These are phyloP conservation scores for Microctonus brassicae DNA, from an alignment of 2,888 invertebrate genomes.

Conservation along the genomic window DNA sequence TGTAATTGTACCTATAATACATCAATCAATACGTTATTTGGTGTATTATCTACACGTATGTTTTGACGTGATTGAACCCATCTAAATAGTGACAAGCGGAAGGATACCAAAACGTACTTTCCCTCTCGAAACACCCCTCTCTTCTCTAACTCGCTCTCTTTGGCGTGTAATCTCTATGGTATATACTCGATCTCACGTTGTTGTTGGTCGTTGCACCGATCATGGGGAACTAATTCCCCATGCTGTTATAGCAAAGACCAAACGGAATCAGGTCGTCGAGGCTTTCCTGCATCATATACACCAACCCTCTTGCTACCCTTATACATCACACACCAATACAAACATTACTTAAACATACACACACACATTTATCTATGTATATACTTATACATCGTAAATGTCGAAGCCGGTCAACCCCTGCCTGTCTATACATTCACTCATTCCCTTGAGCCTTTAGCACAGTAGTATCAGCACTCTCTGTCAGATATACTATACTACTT, in stretches of 20 bases:
- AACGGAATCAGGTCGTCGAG: constrained; percentile 35
- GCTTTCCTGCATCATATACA: constrained; percentile 15
- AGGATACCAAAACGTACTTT: background rate
- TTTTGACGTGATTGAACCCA: constrained; percentile 4
- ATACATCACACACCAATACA: constrained; percentile 8
- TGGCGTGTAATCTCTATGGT: constrained; percentile 31
- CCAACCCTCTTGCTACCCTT: constrained; percentile 19
- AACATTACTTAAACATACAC: background rate
- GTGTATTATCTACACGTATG: background rate
- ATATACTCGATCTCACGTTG: constrained; percentile 30
- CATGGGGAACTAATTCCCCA: constrained; percentile 35
- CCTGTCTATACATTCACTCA: constrained; percentile 9
- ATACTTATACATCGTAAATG: constrained; percentile 23
- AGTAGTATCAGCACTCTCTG: constrained; percentile 14
- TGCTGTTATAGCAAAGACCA: constrained; percentile 32
- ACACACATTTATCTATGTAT: background rate
- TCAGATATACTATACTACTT: constrained; percentile 13
- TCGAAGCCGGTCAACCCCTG: constrained; percentile 33
- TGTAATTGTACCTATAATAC: too few species aligned
- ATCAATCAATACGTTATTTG: too few species aligned
- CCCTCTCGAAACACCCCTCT: background rate
- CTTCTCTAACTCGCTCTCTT: background rate
- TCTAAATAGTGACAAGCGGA: constrained; percentile 4
- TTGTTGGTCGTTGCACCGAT: constrained; percentile 32
- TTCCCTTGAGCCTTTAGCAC: constrained; percentile 16